Conservation (phyloP, 1,140 invertebrate genomes). For the Drosophila suzukii region DNA sequence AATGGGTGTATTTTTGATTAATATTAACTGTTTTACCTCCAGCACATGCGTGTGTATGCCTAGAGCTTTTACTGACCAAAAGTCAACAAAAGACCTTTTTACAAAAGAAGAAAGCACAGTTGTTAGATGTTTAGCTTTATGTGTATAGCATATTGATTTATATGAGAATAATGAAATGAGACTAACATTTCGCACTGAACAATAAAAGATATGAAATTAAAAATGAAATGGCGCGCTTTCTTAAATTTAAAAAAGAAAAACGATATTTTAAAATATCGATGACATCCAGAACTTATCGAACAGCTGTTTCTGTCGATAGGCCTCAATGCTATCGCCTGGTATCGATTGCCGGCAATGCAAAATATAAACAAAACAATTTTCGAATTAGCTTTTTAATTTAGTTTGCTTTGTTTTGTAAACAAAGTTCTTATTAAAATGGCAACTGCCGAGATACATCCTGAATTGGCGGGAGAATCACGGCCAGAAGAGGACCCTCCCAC, state of each 20-base stretch:
- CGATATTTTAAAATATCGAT: neutral
- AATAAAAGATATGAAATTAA: neutral
- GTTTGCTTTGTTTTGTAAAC: neutral
- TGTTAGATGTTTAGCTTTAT: constrained; percentile 19
- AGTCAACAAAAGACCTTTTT: constrained; percentile 22
- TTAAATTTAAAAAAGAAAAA: no score
- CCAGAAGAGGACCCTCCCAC: neutral
- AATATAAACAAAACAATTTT: no score
- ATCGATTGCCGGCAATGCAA: neutral
- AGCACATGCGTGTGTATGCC: constrained; percentile 9
- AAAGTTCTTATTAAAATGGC: constrained; percentile 16
- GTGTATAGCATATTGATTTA: constrained; percentile 20
- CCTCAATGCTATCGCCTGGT: neutral
- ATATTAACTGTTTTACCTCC: constrained; percentile 51
- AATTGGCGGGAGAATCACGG: constrained; percentile 1
- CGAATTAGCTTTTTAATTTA: no score
- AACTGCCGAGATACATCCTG: constrained; percentile 13
- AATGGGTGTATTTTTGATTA: constrained; percentile 40
- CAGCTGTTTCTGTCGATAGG: neutral
- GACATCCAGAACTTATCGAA: neutral
- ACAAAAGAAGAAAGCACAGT: constrained; percentile 18
- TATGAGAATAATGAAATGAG: constrained; percentile 42
- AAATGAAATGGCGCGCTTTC: neutral
- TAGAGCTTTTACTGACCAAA: constrained; percentile 29
- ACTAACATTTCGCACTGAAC: constrained; percentile 22